Conservation (phyloP, 2,113 vertebrate genomes). For the Vulpes lagopus region DNA sequence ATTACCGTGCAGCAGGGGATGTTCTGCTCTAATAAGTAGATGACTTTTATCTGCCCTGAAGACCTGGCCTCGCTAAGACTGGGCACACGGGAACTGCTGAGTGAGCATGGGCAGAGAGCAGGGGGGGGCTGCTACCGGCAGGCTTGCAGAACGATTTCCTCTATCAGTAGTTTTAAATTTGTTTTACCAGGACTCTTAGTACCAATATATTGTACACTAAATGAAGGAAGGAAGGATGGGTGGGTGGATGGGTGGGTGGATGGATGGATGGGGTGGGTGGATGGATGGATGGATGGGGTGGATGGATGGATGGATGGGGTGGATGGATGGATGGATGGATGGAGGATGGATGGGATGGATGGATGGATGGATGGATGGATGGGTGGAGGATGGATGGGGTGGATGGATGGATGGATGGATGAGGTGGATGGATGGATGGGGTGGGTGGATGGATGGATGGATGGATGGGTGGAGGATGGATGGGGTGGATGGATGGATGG, state of each 20-base stretch:
- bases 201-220: not conserved
- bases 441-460: no score
- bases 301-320: no score
- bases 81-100: not conserved
- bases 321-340: not conserved
- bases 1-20: not conserved
- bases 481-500: no score
- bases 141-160: not conserved
- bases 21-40: not conserved
- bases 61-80: not conserved
- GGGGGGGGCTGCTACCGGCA: not conserved
- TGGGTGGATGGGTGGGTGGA: no score
- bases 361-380: no score
- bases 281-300: no score
- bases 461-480: no score
- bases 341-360: no score
- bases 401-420: no score
- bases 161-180: not conserved
- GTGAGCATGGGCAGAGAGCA: not conserved
- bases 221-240: not conserved
- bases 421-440: no score
- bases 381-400: no score
- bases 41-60: not conserved
- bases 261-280: no score
- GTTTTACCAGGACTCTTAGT: not conserved